These are phyloP conservation scores for Larimichthys crocea DNA, from an alignment of 2,113 vertebrate species.

Conservation along the genomic window DNA sequence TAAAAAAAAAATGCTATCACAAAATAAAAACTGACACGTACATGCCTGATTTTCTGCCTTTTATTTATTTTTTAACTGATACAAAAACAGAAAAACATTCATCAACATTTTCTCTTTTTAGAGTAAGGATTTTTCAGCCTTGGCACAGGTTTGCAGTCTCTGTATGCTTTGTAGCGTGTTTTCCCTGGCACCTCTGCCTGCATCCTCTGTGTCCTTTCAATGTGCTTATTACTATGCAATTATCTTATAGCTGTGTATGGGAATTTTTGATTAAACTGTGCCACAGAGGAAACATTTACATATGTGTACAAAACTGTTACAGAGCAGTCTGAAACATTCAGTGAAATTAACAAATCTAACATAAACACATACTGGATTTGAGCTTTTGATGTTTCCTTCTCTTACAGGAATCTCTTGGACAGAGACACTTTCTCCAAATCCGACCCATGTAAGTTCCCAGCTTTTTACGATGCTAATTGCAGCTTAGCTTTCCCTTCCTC, in stretches of 20 bases:
- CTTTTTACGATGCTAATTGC: slow-evolving; percentile 20
- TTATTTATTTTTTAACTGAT: not conserved
- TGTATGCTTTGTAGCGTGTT: not conserved
- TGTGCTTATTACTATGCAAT: slow-evolving; percentile 26
- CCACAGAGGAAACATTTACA: not conserved
- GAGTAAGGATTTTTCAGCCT: not conserved
- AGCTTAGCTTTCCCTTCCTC: slow-evolving; percentile 8
- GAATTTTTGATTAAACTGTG: slow-evolving; percentile 3
- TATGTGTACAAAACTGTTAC: not conserved
- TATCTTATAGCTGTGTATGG: slow-evolving; percentile 1
- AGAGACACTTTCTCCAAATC: slow-evolving; percentile 98
- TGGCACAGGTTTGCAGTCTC: not conserved
- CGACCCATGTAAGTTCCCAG: slow-evolving; percentile 90
- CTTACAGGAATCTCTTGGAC: slow-evolving; percentile 91
- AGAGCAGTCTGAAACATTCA: not conserved
- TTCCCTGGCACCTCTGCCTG: not conserved
- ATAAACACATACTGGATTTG: not conserved
- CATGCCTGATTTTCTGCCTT: not conserved
- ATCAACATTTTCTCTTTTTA: not conserved
- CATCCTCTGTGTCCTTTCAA: slow-evolving; percentile 30
- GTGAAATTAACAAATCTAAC: not conserved
- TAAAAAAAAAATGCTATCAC: not conserved
- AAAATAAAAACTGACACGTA: too few species aligned
- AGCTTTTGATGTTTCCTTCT: slow-evolving; percentile 47
- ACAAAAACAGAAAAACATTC: too few species aligned